phyloP scores from a whole-genome alignment of 2,113 vertebrate species.

The Ptyas mucosa region DNA sequence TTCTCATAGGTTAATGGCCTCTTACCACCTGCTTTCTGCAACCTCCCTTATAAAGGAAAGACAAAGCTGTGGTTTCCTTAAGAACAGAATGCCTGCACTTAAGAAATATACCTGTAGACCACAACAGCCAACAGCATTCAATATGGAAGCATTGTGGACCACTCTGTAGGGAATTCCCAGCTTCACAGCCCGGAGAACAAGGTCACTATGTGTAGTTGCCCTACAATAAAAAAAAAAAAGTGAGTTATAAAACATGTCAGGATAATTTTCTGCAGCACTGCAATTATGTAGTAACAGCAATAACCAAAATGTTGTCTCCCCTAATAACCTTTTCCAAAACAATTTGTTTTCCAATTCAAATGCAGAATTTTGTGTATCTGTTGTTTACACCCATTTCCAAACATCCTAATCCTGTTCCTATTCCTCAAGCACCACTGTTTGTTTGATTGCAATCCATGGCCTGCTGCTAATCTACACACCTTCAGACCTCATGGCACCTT shows the following conservation, averaged over 20 bases:
- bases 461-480: neutral
- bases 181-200: constrained; percentile 87
- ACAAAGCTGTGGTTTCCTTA: neutral
- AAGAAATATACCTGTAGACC: constrained; percentile 85
- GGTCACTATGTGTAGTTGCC: constrained; percentile 95
- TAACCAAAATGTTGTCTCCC: neutral
- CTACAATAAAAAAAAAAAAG: constrained; percentile 64
- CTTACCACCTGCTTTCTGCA: constrained; percentile 7
- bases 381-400: neutral
- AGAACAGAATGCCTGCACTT: neutral
- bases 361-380: neutral
- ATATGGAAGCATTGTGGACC: constrained; percentile 95
- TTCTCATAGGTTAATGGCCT: constrained; percentile 2
- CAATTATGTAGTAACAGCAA: neutral
- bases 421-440: neutral
- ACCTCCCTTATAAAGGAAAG: neutral
- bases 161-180: constrained; percentile 85
- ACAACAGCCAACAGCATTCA: constrained; percentile 94
- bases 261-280: neutral
- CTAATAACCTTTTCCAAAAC: neutral
- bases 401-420: neutral
- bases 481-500: neutral
- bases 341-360: neutral
- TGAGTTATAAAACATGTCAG: neutral
- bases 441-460: neutral